Evolutionary conservation across 2,888 invertebrate genomes (phyloP).

Genomic region (Acronicta alni): DNA sequence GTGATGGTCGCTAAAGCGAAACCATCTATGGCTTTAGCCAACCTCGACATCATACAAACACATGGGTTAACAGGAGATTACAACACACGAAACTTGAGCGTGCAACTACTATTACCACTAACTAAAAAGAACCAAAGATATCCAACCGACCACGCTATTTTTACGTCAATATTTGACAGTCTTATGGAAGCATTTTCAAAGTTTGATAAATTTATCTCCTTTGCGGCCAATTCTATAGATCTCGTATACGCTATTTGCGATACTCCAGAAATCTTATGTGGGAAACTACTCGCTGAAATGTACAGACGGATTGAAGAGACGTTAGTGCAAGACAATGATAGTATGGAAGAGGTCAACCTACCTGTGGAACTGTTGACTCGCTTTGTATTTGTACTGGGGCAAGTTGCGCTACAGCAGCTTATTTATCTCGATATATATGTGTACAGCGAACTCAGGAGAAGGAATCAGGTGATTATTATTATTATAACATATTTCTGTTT

Average conservation of each 20-base stretch:
- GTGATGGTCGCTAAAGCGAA: constrained; percentile 92
- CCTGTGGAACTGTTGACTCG: constrained; percentile 84
- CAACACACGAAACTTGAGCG: constrained; percentile 74
- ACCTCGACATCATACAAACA: constrained; percentile 92
- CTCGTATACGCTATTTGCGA: constrained; percentile 89
- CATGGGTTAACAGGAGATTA: constrained; percentile 91
- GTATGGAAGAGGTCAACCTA: constrained; percentile 73
- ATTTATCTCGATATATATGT: constrained; percentile 95
- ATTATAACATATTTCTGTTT: no score
- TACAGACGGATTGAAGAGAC: constrained; percentile 80
- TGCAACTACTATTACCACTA: constrained; percentile 76
- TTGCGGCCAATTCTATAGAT: constrained; percentile 87
- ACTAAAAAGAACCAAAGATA: constrained; percentile 79
- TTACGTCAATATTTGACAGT: constrained; percentile 75
- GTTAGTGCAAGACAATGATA: constrained; percentile 72
- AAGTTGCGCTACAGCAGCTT: constrained; percentile 94
- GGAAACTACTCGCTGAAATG: constrained; percentile 85
- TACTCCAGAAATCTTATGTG: constrained; percentile 86
- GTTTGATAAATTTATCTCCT: constrained; percentile 83
- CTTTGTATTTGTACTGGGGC: constrained; percentile 91
- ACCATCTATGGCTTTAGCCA: constrained; percentile 90
- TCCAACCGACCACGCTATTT: constrained; percentile 77
- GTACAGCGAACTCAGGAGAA: constrained; percentile 93
- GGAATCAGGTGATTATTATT: constrained; percentile 78
- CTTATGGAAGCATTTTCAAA: constrained; percentile 84